Evolutionary conservation across 2,797 vertebrate genomes (phyloP).

Genomic region (Manis pentadactyla): DNA sequence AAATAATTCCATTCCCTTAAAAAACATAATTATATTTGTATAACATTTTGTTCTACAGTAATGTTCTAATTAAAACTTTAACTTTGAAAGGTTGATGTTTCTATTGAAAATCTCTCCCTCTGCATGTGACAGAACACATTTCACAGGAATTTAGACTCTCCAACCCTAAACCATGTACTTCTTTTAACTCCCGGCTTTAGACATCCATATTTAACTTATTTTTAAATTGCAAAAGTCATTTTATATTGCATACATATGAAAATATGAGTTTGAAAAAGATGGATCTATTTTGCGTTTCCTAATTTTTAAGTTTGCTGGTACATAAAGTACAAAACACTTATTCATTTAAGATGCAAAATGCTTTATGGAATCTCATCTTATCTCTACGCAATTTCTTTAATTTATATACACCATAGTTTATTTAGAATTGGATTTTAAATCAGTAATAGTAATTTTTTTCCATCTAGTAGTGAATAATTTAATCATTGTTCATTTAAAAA

Average conservation of each 20-base stretch:
- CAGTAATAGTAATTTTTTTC: neutral
- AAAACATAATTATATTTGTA: neutral
- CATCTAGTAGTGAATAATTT: neutral
- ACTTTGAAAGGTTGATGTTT: neutral
- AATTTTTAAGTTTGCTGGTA: neutral
- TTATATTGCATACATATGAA: neutral
- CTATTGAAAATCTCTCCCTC: neutral
- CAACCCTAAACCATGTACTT: neutral
- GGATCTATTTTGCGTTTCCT: neutral
- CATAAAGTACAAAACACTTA: neutral
- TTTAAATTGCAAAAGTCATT: neutral
- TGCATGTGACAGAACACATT: neutral
- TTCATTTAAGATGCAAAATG: neutral
- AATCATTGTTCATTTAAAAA: neutral
- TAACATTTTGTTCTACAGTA: neutral
- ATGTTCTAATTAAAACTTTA: neutral
- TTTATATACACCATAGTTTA: neutral
- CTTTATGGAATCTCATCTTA: neutral
- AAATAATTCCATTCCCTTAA: neutral
- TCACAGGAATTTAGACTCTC: neutral
- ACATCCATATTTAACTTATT: neutral
- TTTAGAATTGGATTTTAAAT: constrained; percentile 1
- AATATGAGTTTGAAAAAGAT: neutral
- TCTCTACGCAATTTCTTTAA: neutral
- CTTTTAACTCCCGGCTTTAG: neutral